These are phyloP conservation scores for Galaxias olidus DNA, from an alignment of 2,797 vertebrate genomes.

Conservation along the genomic window DNA sequence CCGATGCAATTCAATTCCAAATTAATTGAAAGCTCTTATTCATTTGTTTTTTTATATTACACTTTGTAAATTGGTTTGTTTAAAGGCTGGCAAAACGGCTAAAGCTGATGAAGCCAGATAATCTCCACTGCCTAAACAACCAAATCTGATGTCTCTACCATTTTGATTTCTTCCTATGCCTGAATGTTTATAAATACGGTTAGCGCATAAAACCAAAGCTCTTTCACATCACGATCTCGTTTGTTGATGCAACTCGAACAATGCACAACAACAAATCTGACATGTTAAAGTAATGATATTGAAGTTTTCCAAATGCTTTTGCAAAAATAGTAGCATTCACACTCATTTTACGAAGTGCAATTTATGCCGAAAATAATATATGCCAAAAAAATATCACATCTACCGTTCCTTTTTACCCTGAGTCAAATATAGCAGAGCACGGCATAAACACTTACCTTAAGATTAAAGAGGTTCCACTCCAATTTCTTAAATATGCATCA, in stretches of 20 bases:
- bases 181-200: background rate
- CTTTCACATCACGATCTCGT: background rate
- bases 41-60: conserved; percentile 2
- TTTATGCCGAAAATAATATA: too few relatives aligned
- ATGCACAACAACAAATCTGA: too few relatives aligned
- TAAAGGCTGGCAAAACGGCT: conserved; percentile 18
- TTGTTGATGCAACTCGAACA: too few relatives aligned
- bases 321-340: too few relatives aligned
- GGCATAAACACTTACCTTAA: too few relatives aligned
- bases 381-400: too few relatives aligned
- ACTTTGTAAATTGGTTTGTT: background rate
- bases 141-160: background rate
- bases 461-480: too few relatives aligned
- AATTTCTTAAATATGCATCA: conserved; percentile 67
- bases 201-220: background rate
- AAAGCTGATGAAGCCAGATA: conserved; percentile 22
- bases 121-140: conserved; percentile 21
- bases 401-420: too few relatives aligned
- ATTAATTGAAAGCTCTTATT: background rate
- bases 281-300: too few relatives aligned
- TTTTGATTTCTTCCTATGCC: background rate
- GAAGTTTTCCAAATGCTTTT: too few relatives aligned
- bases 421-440: too few relatives aligned
- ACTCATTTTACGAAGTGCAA: too few relatives aligned
- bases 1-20: background rate